Percentiles rank a stretch among this genome's conserved stretches.
Evolutionary conservation across 2,888 invertebrate species (phyloP).

Genomic region (Spicauda simplicius): DNA sequence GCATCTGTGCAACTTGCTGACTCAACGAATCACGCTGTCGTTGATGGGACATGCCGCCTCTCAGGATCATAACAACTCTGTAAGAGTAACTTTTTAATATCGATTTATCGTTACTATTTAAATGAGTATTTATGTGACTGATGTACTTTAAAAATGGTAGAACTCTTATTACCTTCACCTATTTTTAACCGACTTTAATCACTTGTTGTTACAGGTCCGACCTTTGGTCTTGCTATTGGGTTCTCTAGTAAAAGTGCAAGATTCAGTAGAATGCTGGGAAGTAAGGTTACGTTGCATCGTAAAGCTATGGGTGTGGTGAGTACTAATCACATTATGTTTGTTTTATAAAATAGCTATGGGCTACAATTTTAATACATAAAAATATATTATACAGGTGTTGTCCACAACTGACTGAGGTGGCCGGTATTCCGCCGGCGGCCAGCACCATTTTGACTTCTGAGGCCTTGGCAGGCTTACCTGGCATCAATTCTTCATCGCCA

Average conservation of each 20-base stretch:
- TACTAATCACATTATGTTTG: neutral
- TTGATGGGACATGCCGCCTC: constrained; percentile 90
- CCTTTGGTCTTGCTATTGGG: constrained; percentile 96
- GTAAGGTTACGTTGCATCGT: constrained; percentile 94
- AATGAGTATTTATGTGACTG: neutral
- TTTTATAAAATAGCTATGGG: neutral
- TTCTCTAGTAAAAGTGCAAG: constrained; percentile 95
- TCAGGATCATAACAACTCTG: constrained; percentile 81
- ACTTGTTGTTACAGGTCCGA: constrained; percentile 84
- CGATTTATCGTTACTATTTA: neutral
- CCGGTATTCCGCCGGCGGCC: constrained; percentile 74
- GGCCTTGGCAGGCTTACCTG: constrained; percentile 69
- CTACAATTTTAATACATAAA: neutral
- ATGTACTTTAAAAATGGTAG: neutral
- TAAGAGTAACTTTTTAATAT: constrained; percentile 47
- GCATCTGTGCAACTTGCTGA: constrained; percentile 92
- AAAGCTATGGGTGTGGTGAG: constrained; percentile 89
- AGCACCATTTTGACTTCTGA: constrained; percentile 69
- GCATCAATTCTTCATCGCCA: constrained; percentile 74
- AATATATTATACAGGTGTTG: constrained; percentile 65
- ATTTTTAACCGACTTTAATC: too few species aligned
- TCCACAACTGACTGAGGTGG: constrained; percentile 77
- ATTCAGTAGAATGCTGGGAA: constrained; percentile 95
- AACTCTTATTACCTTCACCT: too few species aligned
- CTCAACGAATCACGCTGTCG: constrained; percentile 93